Percentiles rank a stretch among this genome's conserved stretches.
Evolutionary conservation across 2,888 invertebrate genomes (phyloP).

Genomic region (Euspilapteryx auroguttella): DNA sequence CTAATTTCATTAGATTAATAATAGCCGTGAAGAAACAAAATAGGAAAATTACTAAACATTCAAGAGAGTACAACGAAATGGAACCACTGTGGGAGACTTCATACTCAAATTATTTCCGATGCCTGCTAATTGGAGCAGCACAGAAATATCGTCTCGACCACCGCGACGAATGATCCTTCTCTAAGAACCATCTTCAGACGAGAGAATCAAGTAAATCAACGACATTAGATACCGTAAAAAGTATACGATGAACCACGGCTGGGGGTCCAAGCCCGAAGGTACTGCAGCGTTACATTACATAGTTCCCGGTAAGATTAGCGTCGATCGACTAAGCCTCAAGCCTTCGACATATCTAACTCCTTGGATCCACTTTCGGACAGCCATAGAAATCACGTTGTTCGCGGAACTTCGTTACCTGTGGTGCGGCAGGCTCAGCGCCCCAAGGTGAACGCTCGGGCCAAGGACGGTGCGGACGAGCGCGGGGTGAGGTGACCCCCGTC

Average conservation of each 20-base stretch:
- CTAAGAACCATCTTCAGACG: not conserved
- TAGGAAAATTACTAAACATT: too few species aligned
- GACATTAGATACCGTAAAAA: conserved; percentile 27
- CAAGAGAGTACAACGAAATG: too few species aligned
- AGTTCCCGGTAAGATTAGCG: conserved; percentile 36
- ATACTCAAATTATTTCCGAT: too few species aligned
- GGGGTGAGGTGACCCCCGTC: conserved; percentile 25
- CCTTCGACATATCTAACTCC: conserved; percentile 18
- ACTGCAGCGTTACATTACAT: conserved; percentile 33
- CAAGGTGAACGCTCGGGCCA: conserved; percentile 61
- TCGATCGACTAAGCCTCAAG: conserved; percentile 17
- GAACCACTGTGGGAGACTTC: too few species aligned
- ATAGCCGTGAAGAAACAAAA: too few species aligned
- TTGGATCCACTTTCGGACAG: conserved; percentile 47
- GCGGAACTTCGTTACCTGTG: conserved; percentile 61
- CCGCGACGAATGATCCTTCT: conserved; percentile 20
- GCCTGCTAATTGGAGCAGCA: conserved; percentile 21
- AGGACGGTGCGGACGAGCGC: conserved; percentile 37
- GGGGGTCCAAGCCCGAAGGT: conserved; percentile 17
- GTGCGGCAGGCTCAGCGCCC: conserved; percentile 46
- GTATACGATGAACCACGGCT: conserved; percentile 14
- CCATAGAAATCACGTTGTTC: conserved; percentile 59
- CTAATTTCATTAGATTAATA: too few species aligned
- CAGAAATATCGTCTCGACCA: conserved; percentile 26
- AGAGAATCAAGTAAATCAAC: conserved; percentile 10